Percentiles rank a stretch among this genome's conserved stretches.
Evolutionary conservation across 2,113 vertebrate species (phyloP).

Genomic region (Romanogobio albipinnatus): DNA sequence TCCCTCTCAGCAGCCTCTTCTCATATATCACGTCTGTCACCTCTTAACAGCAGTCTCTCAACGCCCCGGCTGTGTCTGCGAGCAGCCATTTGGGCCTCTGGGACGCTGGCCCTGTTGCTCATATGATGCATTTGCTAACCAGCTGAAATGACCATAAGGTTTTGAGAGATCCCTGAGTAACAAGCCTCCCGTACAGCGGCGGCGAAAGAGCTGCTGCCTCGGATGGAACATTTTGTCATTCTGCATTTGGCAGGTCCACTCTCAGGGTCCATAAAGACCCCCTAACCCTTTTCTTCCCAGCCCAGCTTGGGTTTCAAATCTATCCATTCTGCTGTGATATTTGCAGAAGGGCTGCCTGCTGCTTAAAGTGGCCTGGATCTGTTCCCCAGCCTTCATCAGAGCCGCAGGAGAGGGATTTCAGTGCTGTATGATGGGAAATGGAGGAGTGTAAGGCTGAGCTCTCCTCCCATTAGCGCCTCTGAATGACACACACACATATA

Average conservation of each 20-base stretch:
- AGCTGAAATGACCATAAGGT: slow-evolving; percentile 24
- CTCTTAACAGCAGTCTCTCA: slow-evolving; percentile 1
- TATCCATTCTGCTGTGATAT: slow-evolving; percentile 66
- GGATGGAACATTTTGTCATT: slow-evolving; percentile 38
- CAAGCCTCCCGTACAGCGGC: not conserved
- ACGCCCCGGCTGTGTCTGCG: not conserved
- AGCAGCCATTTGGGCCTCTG: not conserved
- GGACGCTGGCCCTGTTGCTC: slow-evolving; percentile 9
- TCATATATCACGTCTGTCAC: slow-evolving; percentile 14
- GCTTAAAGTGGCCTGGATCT: slow-evolving; percentile 30
- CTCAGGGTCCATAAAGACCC: slow-evolving; percentile 23
- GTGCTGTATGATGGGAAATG: slow-evolving; percentile 8
- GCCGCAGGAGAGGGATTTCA: slow-evolving; percentile 6
- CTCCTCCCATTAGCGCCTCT: not conserved
- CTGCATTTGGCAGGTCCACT: slow-evolving; percentile 16
- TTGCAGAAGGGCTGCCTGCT: slow-evolving; percentile 55
- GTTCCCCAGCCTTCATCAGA: not conserved
- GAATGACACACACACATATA: too few species aligned
- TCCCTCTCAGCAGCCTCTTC: slow-evolving; percentile 6
- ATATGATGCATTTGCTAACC: slow-evolving; percentile 23
- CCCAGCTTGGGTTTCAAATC: slow-evolving; percentile 48
- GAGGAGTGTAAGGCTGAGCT: not conserved
- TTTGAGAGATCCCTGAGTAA: not conserved
- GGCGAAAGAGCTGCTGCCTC: not conserved
- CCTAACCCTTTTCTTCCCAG: not conserved